Evolutionary conservation across 2,888 invertebrate species (phyloP), one percentile per base, ranked within the genome.

Genomic region (Apamea monoglypha): DNA sequence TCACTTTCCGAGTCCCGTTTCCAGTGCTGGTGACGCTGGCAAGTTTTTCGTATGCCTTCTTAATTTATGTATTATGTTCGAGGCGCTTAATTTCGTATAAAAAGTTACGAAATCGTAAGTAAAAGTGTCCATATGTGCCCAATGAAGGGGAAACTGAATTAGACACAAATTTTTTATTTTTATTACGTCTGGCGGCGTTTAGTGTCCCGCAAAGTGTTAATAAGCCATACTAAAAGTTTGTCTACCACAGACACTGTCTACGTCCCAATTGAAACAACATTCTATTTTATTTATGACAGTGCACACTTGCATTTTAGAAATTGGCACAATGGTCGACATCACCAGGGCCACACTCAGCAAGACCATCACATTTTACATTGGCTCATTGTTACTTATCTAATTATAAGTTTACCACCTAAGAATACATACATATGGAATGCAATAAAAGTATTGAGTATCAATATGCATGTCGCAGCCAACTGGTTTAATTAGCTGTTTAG

Each of bases 141-240:
- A 83, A 12, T 78, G 78, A 83, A 66, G 56, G 76, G 29, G 16
- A 61, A n/a, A 29, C 59, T 16, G 16, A 29, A 29, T 0, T 7
- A 29, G 7, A 29, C 16, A 29, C 14, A 1, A 2, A 29, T 29
- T 16, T 29, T 61, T 29, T 29, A 16, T 61, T 59, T n/a, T 16
- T 59, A 61, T 61, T 14, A 29, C 2, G 1, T 29, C 29, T 61
- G 29, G 29, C 16, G 16, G 6, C 14, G 6, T 29, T 6, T 29
- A 29, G 0, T 61, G n/a, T 29, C 29, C n/a, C 2, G 5, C n/a
- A 29, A n/a, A 59, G n/a, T 29, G 14, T 14, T 21, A 32, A 63
- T 32, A 36, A 32, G 21, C 32, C 21, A 25, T 69, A 25, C 21
- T 50, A 25, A 70, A 25, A 70, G 14, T 50, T 69, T 32, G 50